Percentiles rank a stretch among this genome's conserved stretches.
Evolutionary conservation across 2,888 invertebrate species (phyloP).

Genomic region (Xylocampa areola): DNA sequence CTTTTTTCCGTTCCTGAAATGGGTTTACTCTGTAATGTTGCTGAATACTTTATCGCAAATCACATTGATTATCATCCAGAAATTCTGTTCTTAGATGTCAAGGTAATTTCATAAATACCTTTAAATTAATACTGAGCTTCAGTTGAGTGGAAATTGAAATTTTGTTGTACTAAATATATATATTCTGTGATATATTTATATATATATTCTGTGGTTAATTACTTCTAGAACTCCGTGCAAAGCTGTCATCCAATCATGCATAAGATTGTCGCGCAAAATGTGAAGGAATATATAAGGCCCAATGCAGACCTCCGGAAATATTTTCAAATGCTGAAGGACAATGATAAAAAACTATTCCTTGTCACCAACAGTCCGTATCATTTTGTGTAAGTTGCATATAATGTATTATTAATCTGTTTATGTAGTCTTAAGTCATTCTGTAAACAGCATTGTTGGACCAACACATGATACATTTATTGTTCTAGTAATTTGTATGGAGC

Average conservation of each 20-base stretch:
- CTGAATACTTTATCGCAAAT: conserved; percentile 96
- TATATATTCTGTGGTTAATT: conserved; percentile 45
- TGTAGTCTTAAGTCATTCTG: conserved; percentile 1
- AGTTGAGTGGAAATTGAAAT: too few relatives aligned
- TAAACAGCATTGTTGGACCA: conserved; percentile 2
- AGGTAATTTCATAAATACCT: conserved; percentile 88
- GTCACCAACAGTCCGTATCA: conserved; percentile 99
- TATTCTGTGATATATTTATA: too few relatives aligned
- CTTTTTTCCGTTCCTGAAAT: conserved; percentile 99
- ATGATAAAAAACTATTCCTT: conserved; percentile 96
- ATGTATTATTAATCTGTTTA: not conserved
- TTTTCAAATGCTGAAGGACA: conserved; percentile 93
- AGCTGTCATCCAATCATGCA: conserved; percentile 97
- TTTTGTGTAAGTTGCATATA: conserved; percentile 94
- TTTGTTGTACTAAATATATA: too few relatives aligned
- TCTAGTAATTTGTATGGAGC: conserved; percentile 23
- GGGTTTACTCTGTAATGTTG: conserved; percentile 97
- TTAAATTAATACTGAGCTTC: not conserved
- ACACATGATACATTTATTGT: conserved; percentile 3
- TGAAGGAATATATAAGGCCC: conserved; percentile 94
- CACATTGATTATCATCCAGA: conserved; percentile 98
- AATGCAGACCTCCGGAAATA: conserved; percentile 93
- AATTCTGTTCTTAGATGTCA: conserved; percentile 97
- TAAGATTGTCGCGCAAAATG: conserved; percentile 94
- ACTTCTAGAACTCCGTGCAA: conserved; percentile 94